Evolutionary conservation across 1,140 invertebrate genomes (phyloP).

Genomic region (Asbolus verrucosus): DNA sequence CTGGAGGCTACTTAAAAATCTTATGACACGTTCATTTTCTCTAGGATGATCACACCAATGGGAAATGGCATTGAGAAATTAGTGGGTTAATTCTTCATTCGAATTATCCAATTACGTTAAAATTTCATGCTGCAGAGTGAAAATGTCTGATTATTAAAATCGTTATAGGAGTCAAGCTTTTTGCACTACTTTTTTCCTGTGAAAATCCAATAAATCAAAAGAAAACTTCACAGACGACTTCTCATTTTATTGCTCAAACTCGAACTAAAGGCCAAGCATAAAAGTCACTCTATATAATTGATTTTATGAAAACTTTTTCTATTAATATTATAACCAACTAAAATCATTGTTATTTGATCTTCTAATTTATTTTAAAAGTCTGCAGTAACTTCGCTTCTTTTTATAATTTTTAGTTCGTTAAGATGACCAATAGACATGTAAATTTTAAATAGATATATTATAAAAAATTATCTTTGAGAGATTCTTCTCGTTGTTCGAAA

Average conservation of each 20-base stretch:
- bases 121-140: not conserved
- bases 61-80: conserved; percentile 3
- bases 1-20: conserved; percentile 23
- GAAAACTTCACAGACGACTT: conserved; percentile 2
- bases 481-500: too few relatives aligned
- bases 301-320: not conserved
- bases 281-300: conserved; percentile 29
- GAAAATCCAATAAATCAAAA: conserved; percentile 15
- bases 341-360: too few relatives aligned
- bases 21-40: not conserved
- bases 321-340: too few relatives aligned
- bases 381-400: too few relatives aligned
- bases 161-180: not conserved
- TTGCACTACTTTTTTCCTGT: conserved; percentile 3
- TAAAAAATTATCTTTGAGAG: too few relatives aligned
- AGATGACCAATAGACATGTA: too few relatives aligned
- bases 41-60: not conserved
- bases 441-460: too few relatives aligned
- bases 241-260: conserved; percentile 12
- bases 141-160: conserved; percentile 11
- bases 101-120: not conserved
- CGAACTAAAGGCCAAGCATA: not conserved
- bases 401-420: too few relatives aligned
- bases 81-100: not conserved
- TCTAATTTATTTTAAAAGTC: too few relatives aligned